A percentile compares a stretch with the other conserved stretches of the same genome.
phyloP scores from a whole-genome alignment of 2,888 invertebrate genomes.

The Pseudeuparius sepicola region DNA sequence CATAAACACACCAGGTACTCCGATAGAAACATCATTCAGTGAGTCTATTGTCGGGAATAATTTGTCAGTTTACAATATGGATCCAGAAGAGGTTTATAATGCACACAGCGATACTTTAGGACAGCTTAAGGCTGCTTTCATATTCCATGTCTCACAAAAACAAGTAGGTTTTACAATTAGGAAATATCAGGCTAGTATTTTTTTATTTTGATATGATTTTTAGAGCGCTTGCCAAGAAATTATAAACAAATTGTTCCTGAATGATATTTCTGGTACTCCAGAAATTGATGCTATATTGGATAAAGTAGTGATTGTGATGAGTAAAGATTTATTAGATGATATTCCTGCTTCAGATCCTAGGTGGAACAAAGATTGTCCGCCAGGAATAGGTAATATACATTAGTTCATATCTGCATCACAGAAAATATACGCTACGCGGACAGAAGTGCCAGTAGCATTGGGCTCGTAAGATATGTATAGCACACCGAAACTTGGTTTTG shows the following conservation, averaged over 20 bases:
- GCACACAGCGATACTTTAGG: conserved; percentile 48
- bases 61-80: conserved; percentile 55
- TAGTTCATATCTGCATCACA: too few relatives aligned
- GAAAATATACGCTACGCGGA: too few relatives aligned
- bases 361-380: conserved; percentile 42
- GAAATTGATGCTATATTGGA: conserved; percentile 40
- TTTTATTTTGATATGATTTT: conserved; percentile 18
- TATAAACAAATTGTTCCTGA: conserved; percentile 40
- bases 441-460: too few relatives aligned
- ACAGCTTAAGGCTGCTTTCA: conserved; percentile 64
- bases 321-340: conserved; percentile 74
- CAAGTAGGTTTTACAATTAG: conserved; percentile 22
- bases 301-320: conserved; percentile 55
- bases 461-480: too few relatives aligned
- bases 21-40: conserved; percentile 38
- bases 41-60: conserved; percentile 46
- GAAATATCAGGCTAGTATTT: conserved; percentile 3
- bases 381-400: conserved; percentile 41
- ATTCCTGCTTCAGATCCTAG: conserved; percentile 81
- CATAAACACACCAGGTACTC: conserved; percentile 22
- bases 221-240: conserved; percentile 41
- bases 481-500: too few relatives aligned
- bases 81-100: conserved; percentile 52
- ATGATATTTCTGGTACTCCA: conserved; percentile 34
- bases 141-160: conserved; percentile 58